Percentiles rank a stretch among this genome's conserved stretches.
These are phyloP conservation scores for Argentina silus DNA, from an alignment of 2,797 vertebrate genomes.

Conservation along the genomic window DNA sequence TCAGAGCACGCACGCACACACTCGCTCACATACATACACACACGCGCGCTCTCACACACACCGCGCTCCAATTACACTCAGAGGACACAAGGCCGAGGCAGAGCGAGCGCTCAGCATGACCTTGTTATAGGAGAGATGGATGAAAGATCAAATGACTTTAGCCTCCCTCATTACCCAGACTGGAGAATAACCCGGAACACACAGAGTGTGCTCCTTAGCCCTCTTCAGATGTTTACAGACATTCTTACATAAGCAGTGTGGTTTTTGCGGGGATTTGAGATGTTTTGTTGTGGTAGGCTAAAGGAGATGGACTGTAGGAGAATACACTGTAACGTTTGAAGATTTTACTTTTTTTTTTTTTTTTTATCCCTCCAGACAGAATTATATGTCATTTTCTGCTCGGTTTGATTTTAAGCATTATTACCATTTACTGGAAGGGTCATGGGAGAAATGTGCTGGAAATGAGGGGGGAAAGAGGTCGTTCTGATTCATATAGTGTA, in stretches of 20 bases:
- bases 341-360: slow-evolving; percentile 6
- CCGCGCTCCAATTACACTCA: slow-evolving; percentile 58
- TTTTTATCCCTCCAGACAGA: neutral
- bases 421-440: slow-evolving; percentile 22
- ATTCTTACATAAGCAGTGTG: neutral
- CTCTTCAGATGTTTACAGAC: neutral
- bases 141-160: slow-evolving; percentile 75
- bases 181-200: slow-evolving; percentile 20
- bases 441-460: slow-evolving; percentile 11
- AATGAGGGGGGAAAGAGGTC: slow-evolving; percentile 3
- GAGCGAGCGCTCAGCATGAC: slow-evolving; percentile 55
- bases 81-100: slow-evolving; percentile 55
- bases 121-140: slow-evolving; percentile 71
- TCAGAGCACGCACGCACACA: slow-evolving; percentile 46
- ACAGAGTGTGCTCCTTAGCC: neutral
- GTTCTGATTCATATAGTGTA: slow-evolving; percentile 26
- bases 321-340: neutral
- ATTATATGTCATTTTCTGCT: neutral
- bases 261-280: neutral
- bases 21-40: slow-evolving; percentile 13
- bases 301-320: neutral
- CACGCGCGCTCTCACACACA: slow-evolving; percentile 42
- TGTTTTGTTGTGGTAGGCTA: neutral
- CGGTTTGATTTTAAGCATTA: slow-evolving; percentile 14
- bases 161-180: slow-evolving; percentile 61